Percentiles rank a stretch among this genome's conserved stretches.
Conservation (phyloP, 2,888 invertebrate species). For the Dromius quadrimaculatus region DNA sequence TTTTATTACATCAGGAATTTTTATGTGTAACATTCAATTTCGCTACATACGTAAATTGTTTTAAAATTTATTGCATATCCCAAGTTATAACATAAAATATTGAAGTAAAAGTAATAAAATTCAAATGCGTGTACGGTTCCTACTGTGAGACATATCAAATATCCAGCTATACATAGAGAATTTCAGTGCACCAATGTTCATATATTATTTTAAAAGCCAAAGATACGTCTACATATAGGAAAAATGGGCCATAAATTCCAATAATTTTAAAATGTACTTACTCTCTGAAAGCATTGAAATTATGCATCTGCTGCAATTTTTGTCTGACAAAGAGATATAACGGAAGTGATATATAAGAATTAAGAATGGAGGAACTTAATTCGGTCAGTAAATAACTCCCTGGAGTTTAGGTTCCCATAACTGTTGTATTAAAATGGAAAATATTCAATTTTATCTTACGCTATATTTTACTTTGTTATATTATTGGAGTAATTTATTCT, state of each 20-base stretch:
- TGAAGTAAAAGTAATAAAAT: conserved; percentile 25
- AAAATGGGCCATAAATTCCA: conserved; percentile 34
- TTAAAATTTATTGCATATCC: too few species aligned
- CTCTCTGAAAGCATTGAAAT: conserved; percentile 34
- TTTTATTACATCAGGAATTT: too few species aligned
- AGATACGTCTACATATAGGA: conserved; percentile 11
- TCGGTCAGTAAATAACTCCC: too few species aligned
- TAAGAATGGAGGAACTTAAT: too few species aligned
- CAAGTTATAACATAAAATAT: conserved; percentile 28
- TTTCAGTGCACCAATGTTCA: conserved; percentile 21
- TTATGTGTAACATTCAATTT: too few species aligned
- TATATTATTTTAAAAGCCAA: conserved; percentile 22
- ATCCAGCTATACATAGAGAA: conserved; percentile 13
- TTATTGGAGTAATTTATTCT: too few species aligned
- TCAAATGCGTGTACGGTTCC: conserved; percentile 11
- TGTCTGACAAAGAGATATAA: conserved; percentile 2
- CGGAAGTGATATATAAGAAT: background rate
- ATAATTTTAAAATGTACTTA: conserved; percentile 20
- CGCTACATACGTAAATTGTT: too few species aligned
- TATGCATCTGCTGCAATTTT: conserved; percentile 12
- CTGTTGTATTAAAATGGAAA: background rate
- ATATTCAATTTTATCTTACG: too few species aligned
- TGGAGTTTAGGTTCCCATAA: background rate
- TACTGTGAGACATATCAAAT: conserved; percentile 20
- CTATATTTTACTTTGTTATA: background rate